Base-by-base conservation (phyloP, 1,140 invertebrate species). In the Brachionus koreanus region DNA sequence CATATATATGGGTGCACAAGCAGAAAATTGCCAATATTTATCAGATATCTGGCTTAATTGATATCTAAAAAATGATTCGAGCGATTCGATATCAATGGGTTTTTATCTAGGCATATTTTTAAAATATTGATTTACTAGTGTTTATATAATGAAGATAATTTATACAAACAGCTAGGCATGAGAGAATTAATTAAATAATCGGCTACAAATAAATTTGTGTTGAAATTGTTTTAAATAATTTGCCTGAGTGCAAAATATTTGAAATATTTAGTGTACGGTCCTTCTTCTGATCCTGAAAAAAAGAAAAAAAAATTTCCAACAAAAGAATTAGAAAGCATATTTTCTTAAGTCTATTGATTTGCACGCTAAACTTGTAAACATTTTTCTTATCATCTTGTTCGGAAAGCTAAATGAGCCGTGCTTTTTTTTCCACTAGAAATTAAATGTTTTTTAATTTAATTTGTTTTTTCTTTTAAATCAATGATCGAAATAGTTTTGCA, bases 131-230 rank as follows among this genome's bases (percentile, higher is more conserved):
- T 57, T 57, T 57, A 57, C 49, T 57, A 57, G 49, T 57, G 49
- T 57, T 57, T 57, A 57, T 57, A 57, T 57, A 57, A 57, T 57
- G 49, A 57, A 57, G 19, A 57, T 57, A 57, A 57, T 57, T 57
- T 57, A 57, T 19, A 57, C 49, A 57, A 57, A 57, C 49, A 57
- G 49, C 16, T 57, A 57, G 49, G 49, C 49, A 57, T 57, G 49
- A 57, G 49, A 57, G 49, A 57, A 57, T 57, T 57, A 57, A 57
- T 57, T 57, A 57, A 57, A 57, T 57, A 57, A 57, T 57, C 49
- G 49, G 49, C 49, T 57, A 19, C 49, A 57, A 57, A 57, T 57
- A 5, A 23, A 57, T 57, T 10, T 57, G 19, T 25, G n/a, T 57
- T 57, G 5, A 9, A 57, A 57, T 57, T 57, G 49, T 23, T 57